Evolutionary conservation across 2,113 vertebrate species (phyloP).

Genomic region (Rhipidura dahli): DNA sequence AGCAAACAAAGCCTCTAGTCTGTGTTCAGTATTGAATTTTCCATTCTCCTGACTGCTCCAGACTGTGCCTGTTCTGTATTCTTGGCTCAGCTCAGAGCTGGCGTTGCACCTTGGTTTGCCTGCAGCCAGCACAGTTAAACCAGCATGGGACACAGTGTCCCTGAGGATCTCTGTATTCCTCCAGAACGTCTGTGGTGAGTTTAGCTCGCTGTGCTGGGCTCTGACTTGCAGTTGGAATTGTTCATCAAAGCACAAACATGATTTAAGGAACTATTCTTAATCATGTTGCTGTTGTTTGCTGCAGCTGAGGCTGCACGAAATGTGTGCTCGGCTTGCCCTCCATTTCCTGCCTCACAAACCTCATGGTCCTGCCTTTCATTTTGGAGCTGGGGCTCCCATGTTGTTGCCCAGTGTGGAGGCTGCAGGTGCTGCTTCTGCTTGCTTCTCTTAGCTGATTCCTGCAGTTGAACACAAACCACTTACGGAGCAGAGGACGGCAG

Average conservation of each 20-base stretch:
- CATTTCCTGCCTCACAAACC: slow-evolving; percentile 57
- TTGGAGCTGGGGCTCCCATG: background rate
- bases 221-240: background rate
- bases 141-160: background rate
- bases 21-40: background rate
- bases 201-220: slow-evolving; percentile 1
- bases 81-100: background rate
- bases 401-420: background rate
- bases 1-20: background rate
- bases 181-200: background rate
- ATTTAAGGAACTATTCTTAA: background rate
- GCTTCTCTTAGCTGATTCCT: background rate
- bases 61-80: background rate
- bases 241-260: background rate
- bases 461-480: background rate
- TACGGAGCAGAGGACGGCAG: background rate
- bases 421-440: background rate
- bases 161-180: background rate
- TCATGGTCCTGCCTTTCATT: slow-evolving; percentile 51
- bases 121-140: background rate
- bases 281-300: background rate
- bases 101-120: background rate
- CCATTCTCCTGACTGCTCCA: background rate
- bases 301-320: background rate
- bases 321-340: background rate